A percentile compares a stretch with the other conserved stretches of the same genome.
Conservation (phyloP, 2,797 vertebrate genomes). For the Saxicola maurus region DNA sequence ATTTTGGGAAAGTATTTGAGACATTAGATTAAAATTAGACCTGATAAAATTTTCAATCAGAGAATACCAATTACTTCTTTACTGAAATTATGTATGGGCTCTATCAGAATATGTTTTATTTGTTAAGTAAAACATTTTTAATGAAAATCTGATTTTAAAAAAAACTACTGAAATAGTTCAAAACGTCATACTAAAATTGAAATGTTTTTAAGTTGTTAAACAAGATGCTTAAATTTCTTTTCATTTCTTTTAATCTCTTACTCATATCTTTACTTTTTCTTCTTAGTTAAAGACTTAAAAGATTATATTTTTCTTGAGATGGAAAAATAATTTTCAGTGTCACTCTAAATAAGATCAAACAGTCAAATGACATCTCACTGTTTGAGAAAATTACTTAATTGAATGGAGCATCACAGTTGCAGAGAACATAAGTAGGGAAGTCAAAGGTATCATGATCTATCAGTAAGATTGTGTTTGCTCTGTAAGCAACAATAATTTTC, state of each 20-base stretch:
- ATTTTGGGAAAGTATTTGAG: not conserved
- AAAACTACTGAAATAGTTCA: not conserved
- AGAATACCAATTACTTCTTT: not conserved
- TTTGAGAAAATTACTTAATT: not conserved
- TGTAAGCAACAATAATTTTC: not conserved
- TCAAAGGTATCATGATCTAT: not conserved
- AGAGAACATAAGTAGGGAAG: not conserved
- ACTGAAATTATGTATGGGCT: not conserved
- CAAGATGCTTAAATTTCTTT: not conserved
- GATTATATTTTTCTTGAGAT: not conserved
- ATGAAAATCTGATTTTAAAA: not conserved
- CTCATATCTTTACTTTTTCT: not conserved
- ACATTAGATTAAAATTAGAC: not conserved
- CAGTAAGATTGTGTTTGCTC: not conserved
- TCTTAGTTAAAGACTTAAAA: not conserved
- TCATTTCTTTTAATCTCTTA: not conserved
- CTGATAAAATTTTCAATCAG: not conserved
- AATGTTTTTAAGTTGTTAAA: not conserved
- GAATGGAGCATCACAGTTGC: not conserved
- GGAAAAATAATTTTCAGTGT: not conserved
- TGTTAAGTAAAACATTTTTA: not conserved
- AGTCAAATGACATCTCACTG: not conserved
- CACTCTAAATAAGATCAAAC: not conserved
- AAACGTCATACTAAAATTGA: not conserved
- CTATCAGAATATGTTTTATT: not conserved